Conservation (phyloP, 2,113 vertebrate species). For the Piprites chloris region DNA sequence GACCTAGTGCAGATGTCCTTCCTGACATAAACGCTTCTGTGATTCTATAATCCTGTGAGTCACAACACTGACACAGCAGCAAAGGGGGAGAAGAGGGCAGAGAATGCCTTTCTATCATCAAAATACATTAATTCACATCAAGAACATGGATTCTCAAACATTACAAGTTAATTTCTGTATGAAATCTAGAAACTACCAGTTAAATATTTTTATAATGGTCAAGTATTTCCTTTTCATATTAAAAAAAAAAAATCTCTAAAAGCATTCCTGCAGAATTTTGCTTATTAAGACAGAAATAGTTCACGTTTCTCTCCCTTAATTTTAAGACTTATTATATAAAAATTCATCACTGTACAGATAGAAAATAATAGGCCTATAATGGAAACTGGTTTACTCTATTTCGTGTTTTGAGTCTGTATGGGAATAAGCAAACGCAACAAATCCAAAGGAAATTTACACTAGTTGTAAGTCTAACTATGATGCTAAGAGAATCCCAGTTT, state of each 20-base stretch:
- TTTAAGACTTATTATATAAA: background rate
- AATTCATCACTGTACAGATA: background rate
- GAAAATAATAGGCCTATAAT: background rate
- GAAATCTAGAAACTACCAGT: background rate
- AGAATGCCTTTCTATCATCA: background rate
- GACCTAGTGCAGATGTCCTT: background rate
- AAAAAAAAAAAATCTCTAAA: background rate
- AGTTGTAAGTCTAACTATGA: background rate
- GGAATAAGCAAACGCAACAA: background rate
- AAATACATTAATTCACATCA: background rate
- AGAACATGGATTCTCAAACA: background rate
- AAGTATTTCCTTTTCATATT: background rate
- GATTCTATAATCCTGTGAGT: background rate
- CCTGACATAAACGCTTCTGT: background rate
- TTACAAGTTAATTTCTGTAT: background rate
- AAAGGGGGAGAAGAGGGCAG: rapidly evolving
- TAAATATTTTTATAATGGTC: background rate
- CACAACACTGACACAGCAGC: background rate
- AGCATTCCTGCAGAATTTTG: background rate
- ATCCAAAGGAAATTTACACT: background rate
- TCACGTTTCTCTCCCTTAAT: background rate
- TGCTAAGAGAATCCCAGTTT: background rate
- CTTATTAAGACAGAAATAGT: background rate
- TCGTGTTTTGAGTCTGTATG: background rate
- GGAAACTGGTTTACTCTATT: background rate